Evolutionary conservation across 1,140 invertebrate species (phyloP).

Genomic region (Phymorhynchus buccinoides): DNA sequence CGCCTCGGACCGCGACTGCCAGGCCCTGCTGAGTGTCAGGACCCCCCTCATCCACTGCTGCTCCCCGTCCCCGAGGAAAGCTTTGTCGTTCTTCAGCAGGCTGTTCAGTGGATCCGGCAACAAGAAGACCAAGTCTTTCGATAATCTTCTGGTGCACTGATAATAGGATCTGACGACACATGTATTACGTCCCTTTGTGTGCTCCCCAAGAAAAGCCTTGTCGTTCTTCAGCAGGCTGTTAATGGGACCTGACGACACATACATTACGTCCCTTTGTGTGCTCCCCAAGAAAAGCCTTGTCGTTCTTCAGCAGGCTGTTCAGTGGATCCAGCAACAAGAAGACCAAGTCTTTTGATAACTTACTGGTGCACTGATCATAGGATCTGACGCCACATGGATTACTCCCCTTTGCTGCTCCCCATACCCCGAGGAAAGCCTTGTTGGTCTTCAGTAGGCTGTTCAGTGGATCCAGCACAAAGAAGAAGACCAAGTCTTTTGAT

Average conservation of each 20-base stretch:
- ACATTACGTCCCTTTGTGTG: too few species aligned
- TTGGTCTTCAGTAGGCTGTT: too few species aligned
- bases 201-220: too few species aligned
- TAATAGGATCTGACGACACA: too few species aligned
- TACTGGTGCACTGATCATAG: slow-evolving; percentile 38
- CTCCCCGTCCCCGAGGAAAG: slow-evolving; percentile 27
- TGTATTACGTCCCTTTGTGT: too few species aligned
- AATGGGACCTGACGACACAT: too few species aligned
- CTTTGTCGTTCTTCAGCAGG: slow-evolving; percentile 52
- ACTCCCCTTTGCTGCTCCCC: too few species aligned
- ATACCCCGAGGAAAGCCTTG: too few species aligned
- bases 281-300: slow-evolving; percentile 35
- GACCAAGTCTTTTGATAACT: slow-evolving; percentile 63
- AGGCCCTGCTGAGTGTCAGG: slow-evolving; percentile 17
- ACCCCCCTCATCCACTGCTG: slow-evolving; percentile 29
- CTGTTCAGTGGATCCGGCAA: slow-evolving; percentile 54
- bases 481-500: slow-evolving; percentile 62
- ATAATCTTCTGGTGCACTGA: slow-evolving; percentile 57
- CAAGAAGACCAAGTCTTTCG: slow-evolving; percentile 62
- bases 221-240: too few species aligned
- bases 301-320: slow-evolving; percentile 59
- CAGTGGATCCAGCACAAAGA: slow-evolving; percentile 47
- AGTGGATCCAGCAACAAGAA: slow-evolving; percentile 51
- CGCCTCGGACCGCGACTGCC: too few species aligned
- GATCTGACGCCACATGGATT: too few species aligned